Evolutionary conservation across 2,888 invertebrate species (phyloP), one percentile per base, ranked within the genome.

Genomic region (Salticus scenicus): DNA sequence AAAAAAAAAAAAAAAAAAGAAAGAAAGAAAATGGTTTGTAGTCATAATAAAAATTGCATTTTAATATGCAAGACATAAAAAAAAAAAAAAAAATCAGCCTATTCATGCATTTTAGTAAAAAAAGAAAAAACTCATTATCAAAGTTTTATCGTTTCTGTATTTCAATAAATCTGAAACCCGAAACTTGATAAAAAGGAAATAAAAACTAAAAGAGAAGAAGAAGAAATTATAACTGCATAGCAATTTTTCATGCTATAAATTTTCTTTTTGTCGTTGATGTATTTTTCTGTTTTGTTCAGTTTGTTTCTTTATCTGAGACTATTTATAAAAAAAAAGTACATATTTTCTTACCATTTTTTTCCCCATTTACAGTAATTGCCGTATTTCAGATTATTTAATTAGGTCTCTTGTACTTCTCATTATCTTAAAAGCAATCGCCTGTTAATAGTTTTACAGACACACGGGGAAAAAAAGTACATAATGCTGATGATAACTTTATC

Each of bases 301-400:
- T 17, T 47, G 42, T 47, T 47, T 17, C 10, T 47, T 5, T 47
- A 17, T 14, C 42, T 14, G 42, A 37, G 12, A 17, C 42, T 47
- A 14, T 47, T 47, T 47, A n/a, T n/a, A 47, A 47, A 47, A 47
- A 47, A 47, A n/a, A n/a, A 10, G 1, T 47, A 17, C 42, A 47
- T 17, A 17, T 47, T 17, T 47, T 47, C 42, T 17, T 10, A 14
- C 42, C 17, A 12, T 47, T 47, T 47, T 47, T 47, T 47, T 47
- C 10, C 37, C 17, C 7, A 47, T 47, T 47, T 47, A 47, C 14
- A 12, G 10, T 47, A 47, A 47, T 47, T 47, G 42, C 17, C 42
- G 42, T 47, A 47, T 47, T 47, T 47, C 42, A 47, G 42, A 47
- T 47, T 47, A 47, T 47, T 47, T 47, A 47, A 47, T 47, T 47